Evolutionary conservation across 2,797 vertebrate genomes (phyloP), one percentile per base, ranked within the genome.

Genomic region (Mormyrops boulengeri): DNA sequence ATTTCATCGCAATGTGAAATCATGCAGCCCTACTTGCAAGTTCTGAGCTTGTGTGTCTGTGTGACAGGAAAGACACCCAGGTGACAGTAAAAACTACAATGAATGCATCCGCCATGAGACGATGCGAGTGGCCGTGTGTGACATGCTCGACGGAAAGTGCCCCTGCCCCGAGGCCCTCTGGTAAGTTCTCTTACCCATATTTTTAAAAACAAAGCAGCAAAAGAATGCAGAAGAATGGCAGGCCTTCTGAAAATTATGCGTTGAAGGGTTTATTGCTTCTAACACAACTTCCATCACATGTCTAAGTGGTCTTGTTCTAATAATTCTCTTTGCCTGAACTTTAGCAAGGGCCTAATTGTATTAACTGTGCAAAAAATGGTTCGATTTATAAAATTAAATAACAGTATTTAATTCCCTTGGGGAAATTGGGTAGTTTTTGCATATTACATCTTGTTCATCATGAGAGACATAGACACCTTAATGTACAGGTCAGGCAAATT

Each of bases 61-160:
- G 52, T 82, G 0, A 57, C 92, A 99, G 98, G 98, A 99, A 93
- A 97, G 98, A 88, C 98, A 99, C 94, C 98, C 98, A 0, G 98
- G 98, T 82, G 98, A 99, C 95, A 99, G 98, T 92, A 99, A 99
- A 95, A 99, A 98, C 94, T 99, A 99, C 91, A 99, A 99, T 0
- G 98, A 99, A 95, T 99, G 98, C 89, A 99, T 99, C 92, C 97
- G 98, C 86, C 98, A 99, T 7, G 98, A 99, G 93, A 99, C 98
- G 89, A 96, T 99, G 95, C 95, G 98, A 52, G 98, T 99, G 53
- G 98, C 98, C 0, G 98, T 99, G 90, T 99, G 98, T 9, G 98
- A 99, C 96, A 99, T 99, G 98, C 96, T 99, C 92, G 98, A 99
- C 90, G 98, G 98, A 0, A 99, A 98, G 90, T 97, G 98, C 90